phyloP scores from a whole-genome alignment of 2,888 invertebrate species.

The Pelosia muscerda region DNA sequence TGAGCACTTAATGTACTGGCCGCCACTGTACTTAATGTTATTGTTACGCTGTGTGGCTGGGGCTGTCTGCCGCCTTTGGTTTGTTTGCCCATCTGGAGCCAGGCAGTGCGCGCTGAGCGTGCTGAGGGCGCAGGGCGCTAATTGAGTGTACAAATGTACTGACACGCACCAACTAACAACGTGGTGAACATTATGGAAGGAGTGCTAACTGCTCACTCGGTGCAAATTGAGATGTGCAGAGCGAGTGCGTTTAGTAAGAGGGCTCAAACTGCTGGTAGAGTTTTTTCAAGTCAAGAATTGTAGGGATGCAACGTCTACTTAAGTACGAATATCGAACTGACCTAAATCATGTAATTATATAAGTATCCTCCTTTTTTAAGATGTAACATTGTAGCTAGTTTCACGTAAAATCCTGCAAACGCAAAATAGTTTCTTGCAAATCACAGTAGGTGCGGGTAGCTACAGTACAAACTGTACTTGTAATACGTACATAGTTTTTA shows the following conservation, averaged over 20 bases:
- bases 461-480: background rate
- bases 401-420: background rate
- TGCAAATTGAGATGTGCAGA: background rate
- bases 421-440: background rate
- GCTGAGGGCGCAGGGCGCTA: slow-evolving; percentile 11
- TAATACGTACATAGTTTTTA: slow-evolving; percentile 3
- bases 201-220: slow-evolving; percentile 22
- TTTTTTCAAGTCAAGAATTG: background rate
- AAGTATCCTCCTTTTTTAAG: too few species aligned
- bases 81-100: slow-evolving; percentile 32
- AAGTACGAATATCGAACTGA: background rate
- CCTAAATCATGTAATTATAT: too few species aligned
- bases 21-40: slow-evolving; percentile 1
- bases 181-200: slow-evolving; percentile 23
- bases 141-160: slow-evolving; percentile 21
- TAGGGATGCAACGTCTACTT: background rate
- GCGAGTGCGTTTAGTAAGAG: background rate
- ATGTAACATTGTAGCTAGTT: background rate
- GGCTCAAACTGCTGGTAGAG: background rate
- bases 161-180: background rate
- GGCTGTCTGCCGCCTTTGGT: slow-evolving; percentile 19
- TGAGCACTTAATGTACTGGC: slow-evolving; percentile 4
- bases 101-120: background rate
- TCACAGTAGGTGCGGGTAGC: background rate
- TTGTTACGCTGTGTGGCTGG: slow-evolving; percentile 5